Percentiles rank a stretch among this genome's conserved stretches.
Conservation (phyloP, 2,113 vertebrate species). For the Oriolus oriolus region DNA sequence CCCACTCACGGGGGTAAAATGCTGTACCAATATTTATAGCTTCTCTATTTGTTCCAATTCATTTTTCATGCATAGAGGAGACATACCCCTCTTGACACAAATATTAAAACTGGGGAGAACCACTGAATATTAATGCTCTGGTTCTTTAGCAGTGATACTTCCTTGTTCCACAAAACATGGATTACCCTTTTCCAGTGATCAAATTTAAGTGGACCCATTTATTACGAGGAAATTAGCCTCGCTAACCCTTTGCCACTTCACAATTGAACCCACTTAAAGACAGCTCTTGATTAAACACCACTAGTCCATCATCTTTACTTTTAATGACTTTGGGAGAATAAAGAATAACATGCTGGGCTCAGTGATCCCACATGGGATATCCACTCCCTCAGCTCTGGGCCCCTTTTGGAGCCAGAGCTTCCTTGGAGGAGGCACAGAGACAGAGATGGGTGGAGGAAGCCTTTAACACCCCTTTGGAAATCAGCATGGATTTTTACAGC, state of each 20-base stretch:
- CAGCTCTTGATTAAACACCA: neutral
- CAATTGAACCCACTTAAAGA: neutral
- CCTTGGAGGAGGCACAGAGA: neutral
- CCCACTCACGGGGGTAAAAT: neutral
- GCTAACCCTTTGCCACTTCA: neutral
- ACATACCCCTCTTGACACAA: neutral
- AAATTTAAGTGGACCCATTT: neutral
- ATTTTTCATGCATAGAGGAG: neutral
- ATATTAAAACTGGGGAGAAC: neutral
- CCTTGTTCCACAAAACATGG: neutral
- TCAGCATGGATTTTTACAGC: neutral
- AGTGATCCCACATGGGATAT: neutral
- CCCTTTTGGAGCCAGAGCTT: neutral
- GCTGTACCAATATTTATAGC: neutral
- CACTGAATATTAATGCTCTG: neutral
- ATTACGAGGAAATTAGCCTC: neutral
- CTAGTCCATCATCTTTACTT: neutral
- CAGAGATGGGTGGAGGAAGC: neutral
- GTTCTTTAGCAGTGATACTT: neutral
- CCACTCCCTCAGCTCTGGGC: neutral
- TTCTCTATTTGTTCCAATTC: neutral
- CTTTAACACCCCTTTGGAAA: neutral
- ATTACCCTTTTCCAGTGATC: neutral
- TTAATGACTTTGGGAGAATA: neutral
- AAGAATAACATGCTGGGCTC: neutral